Percentiles rank a stretch among this genome's conserved stretches.
Conservation (phyloP, 2,888 invertebrate species). For the Neoscelio sp. region DNA sequence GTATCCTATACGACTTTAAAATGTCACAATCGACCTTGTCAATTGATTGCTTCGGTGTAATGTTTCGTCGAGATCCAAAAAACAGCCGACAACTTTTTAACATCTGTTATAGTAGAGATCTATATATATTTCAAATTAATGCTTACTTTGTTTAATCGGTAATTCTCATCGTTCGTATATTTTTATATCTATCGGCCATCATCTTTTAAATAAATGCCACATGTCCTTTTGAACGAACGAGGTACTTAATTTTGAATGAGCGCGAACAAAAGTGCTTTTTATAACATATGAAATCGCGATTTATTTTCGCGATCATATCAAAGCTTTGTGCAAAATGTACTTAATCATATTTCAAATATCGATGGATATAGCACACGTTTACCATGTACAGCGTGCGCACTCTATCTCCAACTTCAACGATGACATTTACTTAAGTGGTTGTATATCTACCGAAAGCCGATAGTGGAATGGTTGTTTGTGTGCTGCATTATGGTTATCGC, state of each 20-base stretch:
- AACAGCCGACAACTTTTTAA: not conserved
- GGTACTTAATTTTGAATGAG: slow-evolving; percentile 14
- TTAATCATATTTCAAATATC: slow-evolving; percentile 35
- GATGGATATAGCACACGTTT: slow-evolving; percentile 27
- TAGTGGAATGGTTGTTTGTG: slow-evolving; percentile 20
- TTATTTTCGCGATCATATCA: slow-evolving; percentile 29
- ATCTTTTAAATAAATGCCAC: too few relatives aligned
- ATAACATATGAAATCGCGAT: slow-evolving; percentile 11
- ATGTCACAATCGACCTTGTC: slow-evolving; percentile 45
- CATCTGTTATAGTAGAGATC: not conserved
- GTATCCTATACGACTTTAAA: slow-evolving; percentile 60
- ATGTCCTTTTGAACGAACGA: too few relatives aligned
- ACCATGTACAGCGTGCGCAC: not conserved
- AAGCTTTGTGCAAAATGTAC: slow-evolving; percentile 21
- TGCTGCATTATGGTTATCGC: slow-evolving; percentile 20
- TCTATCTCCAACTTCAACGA: slow-evolving; percentile 36
- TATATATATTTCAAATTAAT: too few relatives aligned
- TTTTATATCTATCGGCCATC: too few relatives aligned
- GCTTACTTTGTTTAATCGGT: too few relatives aligned
- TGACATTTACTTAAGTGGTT: slow-evolving; percentile 17
- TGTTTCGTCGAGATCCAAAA: slow-evolving; percentile 18
- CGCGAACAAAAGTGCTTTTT: slow-evolving; percentile 9
- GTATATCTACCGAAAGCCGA: not conserved
- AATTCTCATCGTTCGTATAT: too few relatives aligned
- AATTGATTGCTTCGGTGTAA: slow-evolving; percentile 16